phyloP scores from a whole-genome alignment of 2,797 vertebrate species.

The Chaunax sp. region DNA sequence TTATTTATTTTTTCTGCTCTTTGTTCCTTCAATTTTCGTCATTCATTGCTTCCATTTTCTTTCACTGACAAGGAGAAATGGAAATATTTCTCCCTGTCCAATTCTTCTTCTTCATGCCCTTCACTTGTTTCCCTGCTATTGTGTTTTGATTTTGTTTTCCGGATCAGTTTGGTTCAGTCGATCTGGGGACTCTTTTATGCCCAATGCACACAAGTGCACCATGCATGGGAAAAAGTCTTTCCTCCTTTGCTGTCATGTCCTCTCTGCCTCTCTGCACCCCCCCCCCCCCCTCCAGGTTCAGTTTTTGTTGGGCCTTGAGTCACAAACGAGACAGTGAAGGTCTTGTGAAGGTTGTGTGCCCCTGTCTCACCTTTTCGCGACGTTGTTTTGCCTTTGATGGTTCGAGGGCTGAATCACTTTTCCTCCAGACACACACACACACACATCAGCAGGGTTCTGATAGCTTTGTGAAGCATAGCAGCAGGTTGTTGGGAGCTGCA shows the following conservation, averaged over 20 bases:
- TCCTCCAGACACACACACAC: slow-evolving; percentile 12
- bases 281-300: slow-evolving; percentile 3
- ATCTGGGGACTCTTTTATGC: slow-evolving; percentile 37
- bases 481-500: slow-evolving; percentile 62
- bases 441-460: slow-evolving; percentile 36
- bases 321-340: slow-evolving; percentile 27
- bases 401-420: slow-evolving; percentile 35
- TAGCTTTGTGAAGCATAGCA: slow-evolving; percentile 57
- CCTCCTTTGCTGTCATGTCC: slow-evolving; percentile 17
- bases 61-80: background rate
- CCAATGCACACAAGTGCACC: slow-evolving; percentile 2
- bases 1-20: background rate
- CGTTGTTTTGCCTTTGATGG: slow-evolving; percentile 24
- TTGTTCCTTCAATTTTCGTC: background rate
- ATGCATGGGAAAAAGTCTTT: background rate
- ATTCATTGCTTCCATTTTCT: background rate
- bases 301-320: slow-evolving; percentile 17
- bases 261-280: slow-evolving; percentile 4
- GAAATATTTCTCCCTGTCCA: slow-evolving; percentile 6
- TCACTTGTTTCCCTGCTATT: slow-evolving; percentile 11
- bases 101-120: slow-evolving; percentile 1
- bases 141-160: slow-evolving; percentile 41
- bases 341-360: slow-evolving; percentile 45
- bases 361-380: slow-evolving; percentile 25
- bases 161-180: slow-evolving; percentile 22